phyloP scores from a whole-genome alignment of 30 jellyfish, hydroid and myxozoan genomes.

The Turritopsis dohrnii region DNA sequence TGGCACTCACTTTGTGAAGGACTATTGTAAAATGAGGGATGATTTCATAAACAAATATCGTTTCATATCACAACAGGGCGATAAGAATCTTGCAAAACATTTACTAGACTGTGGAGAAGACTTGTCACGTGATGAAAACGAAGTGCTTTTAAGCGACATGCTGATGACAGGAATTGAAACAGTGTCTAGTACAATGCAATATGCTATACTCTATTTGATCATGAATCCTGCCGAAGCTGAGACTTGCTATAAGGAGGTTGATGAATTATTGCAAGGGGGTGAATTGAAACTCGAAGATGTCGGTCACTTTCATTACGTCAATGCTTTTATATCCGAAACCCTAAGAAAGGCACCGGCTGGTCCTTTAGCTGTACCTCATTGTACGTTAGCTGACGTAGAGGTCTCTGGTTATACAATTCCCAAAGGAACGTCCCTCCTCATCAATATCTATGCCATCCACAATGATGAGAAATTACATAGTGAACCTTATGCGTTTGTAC shows the following conservation, averaged over 20 bases:
- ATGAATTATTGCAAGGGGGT: neutral
- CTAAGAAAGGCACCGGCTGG: neutral
- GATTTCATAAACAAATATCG: neutral
- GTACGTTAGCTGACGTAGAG: neutral
- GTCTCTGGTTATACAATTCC: constrained; percentile 12
- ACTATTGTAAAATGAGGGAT: neutral
- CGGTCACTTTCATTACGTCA: neutral
- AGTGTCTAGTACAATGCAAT: neutral
- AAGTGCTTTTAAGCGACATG: neutral
- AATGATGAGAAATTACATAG: neutral
- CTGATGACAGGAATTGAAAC: constrained; percentile 21
- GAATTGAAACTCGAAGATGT: constrained; percentile 1
- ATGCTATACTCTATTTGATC: neutral
- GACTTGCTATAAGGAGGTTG: constrained; percentile 1
- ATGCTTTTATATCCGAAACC: constrained; percentile 3
- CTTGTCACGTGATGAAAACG: neutral
- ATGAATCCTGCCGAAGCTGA: neutral
- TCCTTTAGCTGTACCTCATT: constrained; percentile 18
- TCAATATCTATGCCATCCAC: constrained; percentile 15
- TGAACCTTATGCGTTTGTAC: neutral
- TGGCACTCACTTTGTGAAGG: neutral
- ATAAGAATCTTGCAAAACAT: neutral
- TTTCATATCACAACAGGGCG: neutral
- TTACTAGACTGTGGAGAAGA: neutral
- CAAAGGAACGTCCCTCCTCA: neutral